Base-by-base conservation (phyloP, 1,140 invertebrate species). In the Hirudo medicinalis region DNA sequence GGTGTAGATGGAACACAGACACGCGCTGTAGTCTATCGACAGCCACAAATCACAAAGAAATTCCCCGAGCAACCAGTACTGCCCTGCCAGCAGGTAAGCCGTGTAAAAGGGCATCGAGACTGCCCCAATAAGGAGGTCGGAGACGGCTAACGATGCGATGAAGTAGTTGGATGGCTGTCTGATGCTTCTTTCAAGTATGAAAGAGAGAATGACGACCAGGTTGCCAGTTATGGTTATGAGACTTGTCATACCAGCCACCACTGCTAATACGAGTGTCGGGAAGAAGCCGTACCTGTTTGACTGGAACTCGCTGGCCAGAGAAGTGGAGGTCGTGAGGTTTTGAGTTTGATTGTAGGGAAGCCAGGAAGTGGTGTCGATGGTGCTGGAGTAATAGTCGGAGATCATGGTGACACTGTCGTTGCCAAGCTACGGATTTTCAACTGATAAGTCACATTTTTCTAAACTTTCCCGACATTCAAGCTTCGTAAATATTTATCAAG, bases 81-180 rank as follows among this genome's bases (percentile, higher is more conserved):
- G 92, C 85, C 90, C 91, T 19, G 82, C 76, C 70, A 99, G 83
- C 55, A 98, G 89, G 83, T 99, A 99, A 63, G 95, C 89, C 9
- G 92, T 94, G 82, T 92, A 96, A 81, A 96, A 94, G 25, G 93
- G 93, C 89, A 97, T 92, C 3, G 83, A 86, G 74, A 86, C 82
- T 8, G 85, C 77, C 87, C 97, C 97, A 81, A 99, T 99, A 6
- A 99, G 86, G 83, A 99, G 88, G 84, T 99, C 97, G 17, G 94
- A 97, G 36, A 95, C 91, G 29, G 97, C 96, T 55, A 99, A 85
- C 0, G 94, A 98, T 5, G 94, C 95, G 70, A 99, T 97, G 84
- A 99, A 99, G 84, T 98, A 99, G 84, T 99, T 99, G 79, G 92
- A 95, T 2, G 97, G 96, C 78, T 99, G 95, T 67, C 97, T 87